Conservation (phyloP, 1,140 invertebrate species). For the Heliothis virescens region DNA sequence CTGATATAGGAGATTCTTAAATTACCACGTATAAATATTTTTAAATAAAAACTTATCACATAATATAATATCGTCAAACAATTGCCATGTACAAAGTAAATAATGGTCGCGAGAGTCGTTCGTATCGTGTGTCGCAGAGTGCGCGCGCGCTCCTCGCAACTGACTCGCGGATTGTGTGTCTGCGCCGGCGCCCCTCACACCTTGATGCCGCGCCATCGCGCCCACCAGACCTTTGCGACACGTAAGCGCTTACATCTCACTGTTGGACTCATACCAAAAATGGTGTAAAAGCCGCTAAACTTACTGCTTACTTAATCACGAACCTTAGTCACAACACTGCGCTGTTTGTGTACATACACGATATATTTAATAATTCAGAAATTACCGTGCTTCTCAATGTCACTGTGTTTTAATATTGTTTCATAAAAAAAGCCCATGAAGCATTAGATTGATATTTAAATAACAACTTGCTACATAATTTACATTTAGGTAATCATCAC, state of each 20-base stretch:
- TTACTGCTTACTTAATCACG: slow-evolving; percentile 61
- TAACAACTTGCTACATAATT: background rate
- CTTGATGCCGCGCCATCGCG: slow-evolving; percentile 67
- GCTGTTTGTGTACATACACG: background rate
- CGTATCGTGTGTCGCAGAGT: slow-evolving; percentile 76
- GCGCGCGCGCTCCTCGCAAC: slow-evolving; percentile 80
- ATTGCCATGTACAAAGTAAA: slow-evolving; percentile 77
- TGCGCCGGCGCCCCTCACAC: slow-evolving; percentile 67
- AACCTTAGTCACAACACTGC: slow-evolving; percentile 51
- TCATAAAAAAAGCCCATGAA: background rate
- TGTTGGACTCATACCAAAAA: slow-evolving; percentile 81
- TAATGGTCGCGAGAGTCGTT: slow-evolving; percentile 83
- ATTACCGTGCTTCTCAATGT: background rate
- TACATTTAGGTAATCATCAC: too few relatives aligned
- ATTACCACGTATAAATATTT: slow-evolving; percentile 74
- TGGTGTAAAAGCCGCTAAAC: slow-evolving; percentile 68
- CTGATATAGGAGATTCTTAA: slow-evolving; percentile 77
- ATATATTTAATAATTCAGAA: background rate
- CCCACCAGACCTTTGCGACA: slow-evolving; percentile 82
- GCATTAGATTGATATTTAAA: background rate
- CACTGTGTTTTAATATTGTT: background rate
- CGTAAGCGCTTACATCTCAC: slow-evolving; percentile 83
- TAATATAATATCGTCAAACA: slow-evolving; percentile 73
- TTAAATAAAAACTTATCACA: slow-evolving; percentile 72
- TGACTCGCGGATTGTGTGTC: slow-evolving; percentile 76